Base-by-base conservation (phyloP, 2,113 vertebrate species). In the Ammodytes marinus region DNA sequence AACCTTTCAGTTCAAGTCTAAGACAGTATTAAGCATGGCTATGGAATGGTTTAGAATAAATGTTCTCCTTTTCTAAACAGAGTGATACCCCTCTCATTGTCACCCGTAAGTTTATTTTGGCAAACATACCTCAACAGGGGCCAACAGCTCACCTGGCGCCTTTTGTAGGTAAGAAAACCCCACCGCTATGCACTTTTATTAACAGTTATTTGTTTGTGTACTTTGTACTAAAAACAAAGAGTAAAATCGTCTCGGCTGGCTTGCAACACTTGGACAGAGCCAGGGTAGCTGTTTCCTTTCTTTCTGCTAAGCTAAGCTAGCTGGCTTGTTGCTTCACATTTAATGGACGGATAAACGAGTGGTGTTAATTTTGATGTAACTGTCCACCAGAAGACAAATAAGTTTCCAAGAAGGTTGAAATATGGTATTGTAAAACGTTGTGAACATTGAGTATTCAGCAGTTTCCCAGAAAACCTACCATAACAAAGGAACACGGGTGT, bases 1-100 rank as follows among this genome's bases (percentile, higher is more conserved):
- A 79, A 11, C 13, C 43, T 68, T 65, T 83, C 15, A 19, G n/a
- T 79, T 77, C 15, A 77, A 52, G 54, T 60, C 35, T 75, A 11
- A 82, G 55, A 2, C 10, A 49, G n/a, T 61, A 4, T n/a, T 4
- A 80, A 65, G 49, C 13, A 55, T 14, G 13, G 37, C 74, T 55
- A 63, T 63, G 2, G 61, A 63, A 19, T 12, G 19, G 8, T 47
- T 61, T 45, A 68, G 6, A n/a, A 13, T 10, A 3, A 14, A 17
- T 40, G 27, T 37, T 57, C 1, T 45, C 46, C 17, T 11, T 5
- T 49, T 61, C 53, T 11, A 8, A 27, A 15, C 35, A 49, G 17
- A 43, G 67, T 66, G 15, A 80, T 49, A 53, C 35, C 27, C 27
- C 27, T 27, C 27, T 27, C 27, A 27, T 27, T 27, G 27, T 27